Evolutionary conservation across 2,797 vertebrate genomes (phyloP).

Genomic region (Austrolebias charrua): DNA sequence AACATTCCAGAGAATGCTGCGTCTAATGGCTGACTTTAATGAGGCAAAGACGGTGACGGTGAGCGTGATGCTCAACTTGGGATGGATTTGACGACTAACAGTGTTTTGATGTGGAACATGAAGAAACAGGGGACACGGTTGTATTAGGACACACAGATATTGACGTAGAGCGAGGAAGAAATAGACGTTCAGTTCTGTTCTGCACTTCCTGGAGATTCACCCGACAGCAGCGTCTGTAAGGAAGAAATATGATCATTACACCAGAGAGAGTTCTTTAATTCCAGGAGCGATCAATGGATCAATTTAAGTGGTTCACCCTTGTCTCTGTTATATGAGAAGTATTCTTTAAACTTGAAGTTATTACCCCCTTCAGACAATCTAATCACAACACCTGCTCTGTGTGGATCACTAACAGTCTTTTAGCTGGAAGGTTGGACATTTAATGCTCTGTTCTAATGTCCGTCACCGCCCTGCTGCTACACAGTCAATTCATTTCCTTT

Average conservation of each 20-base stretch:
- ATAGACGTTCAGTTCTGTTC: neutral
- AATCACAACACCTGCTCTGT: neutral
- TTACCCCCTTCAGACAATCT: slow-evolving; percentile 7
- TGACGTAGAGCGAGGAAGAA: neutral
- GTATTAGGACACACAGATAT: neutral
- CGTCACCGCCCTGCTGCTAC: too few relatives aligned
- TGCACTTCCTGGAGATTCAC: neutral
- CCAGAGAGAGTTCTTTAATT: neutral
- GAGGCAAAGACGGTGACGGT: slow-evolving; percentile 5
- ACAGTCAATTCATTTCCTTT: too few relatives aligned
- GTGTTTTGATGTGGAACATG: neutral
- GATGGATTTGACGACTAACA: slow-evolving; percentile 48
- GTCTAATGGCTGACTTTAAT: slow-evolving; percentile 22
- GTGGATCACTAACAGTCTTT: neutral
- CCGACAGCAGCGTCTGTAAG: neutral
- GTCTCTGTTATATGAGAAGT: neutral
- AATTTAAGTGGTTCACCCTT: slow-evolving; percentile 10
- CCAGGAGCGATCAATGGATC: neutral
- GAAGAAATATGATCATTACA: neutral
- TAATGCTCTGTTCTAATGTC: too few relatives aligned
- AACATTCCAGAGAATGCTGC: slow-evolving; percentile 43
- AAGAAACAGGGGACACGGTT: neutral
- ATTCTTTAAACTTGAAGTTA: slow-evolving; percentile 1
- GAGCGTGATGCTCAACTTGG: slow-evolving; percentile 20
- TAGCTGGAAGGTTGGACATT: too few relatives aligned